Conservation (phyloP, 1,140 invertebrate species). For the Philopotamus ludificatus region DNA sequence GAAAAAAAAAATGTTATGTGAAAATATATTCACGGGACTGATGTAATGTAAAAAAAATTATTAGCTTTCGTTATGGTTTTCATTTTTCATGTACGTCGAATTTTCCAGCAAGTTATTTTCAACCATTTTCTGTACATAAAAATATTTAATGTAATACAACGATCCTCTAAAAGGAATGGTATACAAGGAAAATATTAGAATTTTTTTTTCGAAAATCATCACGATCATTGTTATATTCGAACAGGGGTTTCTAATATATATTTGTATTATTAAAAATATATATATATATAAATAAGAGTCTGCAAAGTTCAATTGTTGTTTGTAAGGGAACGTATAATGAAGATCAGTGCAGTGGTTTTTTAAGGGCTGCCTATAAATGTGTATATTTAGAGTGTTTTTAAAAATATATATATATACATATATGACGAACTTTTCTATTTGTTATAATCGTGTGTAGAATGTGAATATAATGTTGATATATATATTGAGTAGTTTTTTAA, state of each 20-base stretch:
- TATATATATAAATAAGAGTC: slow-evolving; percentile 26
- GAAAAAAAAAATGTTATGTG: slow-evolving; percentile 42
- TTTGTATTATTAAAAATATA: slow-evolving; percentile 37
- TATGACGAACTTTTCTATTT: slow-evolving; percentile 26
- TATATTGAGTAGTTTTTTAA: too few species aligned
- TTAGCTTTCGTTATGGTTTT: slow-evolving; percentile 39
- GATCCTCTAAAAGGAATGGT: slow-evolving; percentile 31
- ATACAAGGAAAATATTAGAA: slow-evolving; percentile 41
- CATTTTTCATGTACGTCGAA: background rate
- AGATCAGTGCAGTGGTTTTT: slow-evolving; percentile 10
- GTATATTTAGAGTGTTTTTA: background rate
- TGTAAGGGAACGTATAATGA: slow-evolving; percentile 20
- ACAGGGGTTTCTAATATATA: slow-evolving; percentile 41
- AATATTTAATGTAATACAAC: slow-evolving; percentile 22
- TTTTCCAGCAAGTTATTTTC: background rate
- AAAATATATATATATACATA: too few species aligned
- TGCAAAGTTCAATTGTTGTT: slow-evolving; percentile 37
- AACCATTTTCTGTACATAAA: background rate
- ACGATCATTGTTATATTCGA: slow-evolving; percentile 31
- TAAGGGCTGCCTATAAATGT: background rate
- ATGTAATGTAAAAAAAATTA: slow-evolving; percentile 42
- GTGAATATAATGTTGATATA: slow-evolving; percentile 38
- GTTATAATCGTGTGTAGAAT: slow-evolving; percentile 41
- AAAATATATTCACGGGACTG: slow-evolving; percentile 42
- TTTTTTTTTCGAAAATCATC: too few species aligned